A percentile compares a stretch with the other conserved stretches of the same genome.
Evolutionary conservation across 2,113 vertebrate genomes (phyloP).

Genomic region (Dinomys branickii): DNA sequence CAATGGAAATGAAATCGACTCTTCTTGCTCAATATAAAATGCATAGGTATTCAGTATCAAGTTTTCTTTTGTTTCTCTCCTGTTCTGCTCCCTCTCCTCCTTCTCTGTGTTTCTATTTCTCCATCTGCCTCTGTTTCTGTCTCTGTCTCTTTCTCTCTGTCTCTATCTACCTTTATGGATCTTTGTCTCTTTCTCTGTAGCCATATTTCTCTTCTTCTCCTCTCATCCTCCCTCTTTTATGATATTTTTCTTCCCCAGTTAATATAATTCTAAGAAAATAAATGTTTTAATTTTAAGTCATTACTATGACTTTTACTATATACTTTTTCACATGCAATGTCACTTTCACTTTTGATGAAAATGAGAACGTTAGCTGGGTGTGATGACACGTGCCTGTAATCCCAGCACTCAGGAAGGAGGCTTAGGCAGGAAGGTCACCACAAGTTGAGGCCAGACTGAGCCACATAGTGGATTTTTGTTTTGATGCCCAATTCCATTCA

Average conservation of each 20-base stretch:
- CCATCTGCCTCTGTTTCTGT: background rate
- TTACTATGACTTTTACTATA: background rate
- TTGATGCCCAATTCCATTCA: background rate
- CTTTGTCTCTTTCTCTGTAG: background rate
- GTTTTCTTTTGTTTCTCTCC: background rate
- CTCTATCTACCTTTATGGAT: background rate
- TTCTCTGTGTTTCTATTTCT: background rate
- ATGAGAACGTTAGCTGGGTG: background rate
- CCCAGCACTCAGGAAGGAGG: background rate
- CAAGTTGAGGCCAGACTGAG: background rate
- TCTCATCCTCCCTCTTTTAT: background rate
- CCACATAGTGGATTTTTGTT: background rate
- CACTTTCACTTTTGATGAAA: slow-evolving; percentile 23
- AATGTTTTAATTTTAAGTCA: background rate
- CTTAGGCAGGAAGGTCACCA: background rate
- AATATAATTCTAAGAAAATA: background rate
- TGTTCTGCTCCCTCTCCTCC: background rate
- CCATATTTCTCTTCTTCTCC: background rate
- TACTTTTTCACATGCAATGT: background rate
- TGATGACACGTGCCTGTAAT: background rate
- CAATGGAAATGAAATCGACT: background rate
- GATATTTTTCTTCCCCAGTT: background rate
- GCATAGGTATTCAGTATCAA: background rate
- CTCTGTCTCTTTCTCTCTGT: background rate
- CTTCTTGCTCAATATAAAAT: background rate